phyloP scores from a whole-genome alignment of 2,797 vertebrate genomes.

The Arrhamphus sclerolepis region DNA sequence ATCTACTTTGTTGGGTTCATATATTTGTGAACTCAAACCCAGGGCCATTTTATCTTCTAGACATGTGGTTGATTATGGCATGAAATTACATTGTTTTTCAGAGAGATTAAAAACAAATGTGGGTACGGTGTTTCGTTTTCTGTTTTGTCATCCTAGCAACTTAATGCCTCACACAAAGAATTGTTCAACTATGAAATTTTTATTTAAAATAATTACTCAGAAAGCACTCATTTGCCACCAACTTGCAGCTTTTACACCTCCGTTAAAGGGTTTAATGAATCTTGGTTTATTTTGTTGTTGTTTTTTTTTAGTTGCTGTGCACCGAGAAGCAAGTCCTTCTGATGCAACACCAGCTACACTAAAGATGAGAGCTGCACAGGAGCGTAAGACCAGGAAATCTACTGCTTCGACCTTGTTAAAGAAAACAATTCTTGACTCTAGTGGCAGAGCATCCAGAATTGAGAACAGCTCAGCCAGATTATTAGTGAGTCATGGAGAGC shows the following conservation, averaged over 20 bases:
- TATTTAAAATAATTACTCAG: not conserved
- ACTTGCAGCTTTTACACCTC: not conserved
- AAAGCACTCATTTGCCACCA: not conserved
- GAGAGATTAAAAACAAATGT: too few species aligned
- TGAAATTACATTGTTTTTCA: too few species aligned
- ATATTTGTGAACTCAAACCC: too few species aligned
- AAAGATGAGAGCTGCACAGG: slow-evolving; percentile 57
- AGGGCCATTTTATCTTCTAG: too few species aligned
- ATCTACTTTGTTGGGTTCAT: too few species aligned
- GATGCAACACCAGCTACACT: slow-evolving; percentile 27
- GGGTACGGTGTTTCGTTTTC: too few species aligned
- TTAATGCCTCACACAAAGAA: too few species aligned
- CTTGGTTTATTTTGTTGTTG: slow-evolving; percentile 11
- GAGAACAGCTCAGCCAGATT: slow-evolving; percentile 66
- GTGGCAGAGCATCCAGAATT: slow-evolving; percentile 56
- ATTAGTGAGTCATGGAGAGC: slow-evolving; percentile 46
- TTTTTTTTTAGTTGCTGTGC: slow-evolving; percentile 56
- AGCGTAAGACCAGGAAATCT: slow-evolving; percentile 74
- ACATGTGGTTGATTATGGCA: too few species aligned
- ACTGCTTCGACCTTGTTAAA: slow-evolving; percentile 50
- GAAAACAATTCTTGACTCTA: slow-evolving; percentile 42
- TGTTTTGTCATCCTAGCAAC: too few species aligned
- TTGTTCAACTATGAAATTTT: too few species aligned
- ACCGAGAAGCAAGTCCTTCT: slow-evolving; percentile 37
- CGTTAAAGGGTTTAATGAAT: too few species aligned